phyloP scores from a whole-genome alignment of 2,113 vertebrate genomes.

The Tangachromis dhanisi region DNA sequence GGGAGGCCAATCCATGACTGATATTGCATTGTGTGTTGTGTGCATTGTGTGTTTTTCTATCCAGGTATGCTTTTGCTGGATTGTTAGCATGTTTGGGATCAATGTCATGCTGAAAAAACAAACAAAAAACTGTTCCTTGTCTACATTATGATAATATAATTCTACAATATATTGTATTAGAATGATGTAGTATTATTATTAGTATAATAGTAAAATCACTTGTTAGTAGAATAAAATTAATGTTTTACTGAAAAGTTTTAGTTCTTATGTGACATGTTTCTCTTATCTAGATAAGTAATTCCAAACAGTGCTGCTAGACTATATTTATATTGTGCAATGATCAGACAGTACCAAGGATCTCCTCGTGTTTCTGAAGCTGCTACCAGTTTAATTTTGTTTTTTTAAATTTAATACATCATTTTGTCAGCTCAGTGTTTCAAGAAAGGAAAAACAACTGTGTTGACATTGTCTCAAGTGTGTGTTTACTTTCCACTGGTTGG shows the following conservation, averaged over 20 bases:
- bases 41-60: neutral
- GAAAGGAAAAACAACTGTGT: neutral
- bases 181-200: neutral
- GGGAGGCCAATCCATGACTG: neutral
- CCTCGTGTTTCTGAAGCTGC: neutral
- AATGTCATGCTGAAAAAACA: neutral
- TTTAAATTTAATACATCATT: neutral
- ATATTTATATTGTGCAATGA: neutral
- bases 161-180: neutral
- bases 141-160: neutral
- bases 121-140: neutral
- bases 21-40: neutral
- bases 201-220: neutral
- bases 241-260: neutral
- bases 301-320: neutral
- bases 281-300: neutral
- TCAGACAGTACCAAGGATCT: neutral
- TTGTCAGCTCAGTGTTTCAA: neutral
- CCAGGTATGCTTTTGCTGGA: neutral
- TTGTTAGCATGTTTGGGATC: neutral
- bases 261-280: neutral
- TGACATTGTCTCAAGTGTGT: neutral
- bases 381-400: neutral
- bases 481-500: neutral
- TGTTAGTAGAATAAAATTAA: neutral